phyloP scores from a whole-genome alignment of 2,888 invertebrate species.

The Drosophila trichaetosa region DNA sequence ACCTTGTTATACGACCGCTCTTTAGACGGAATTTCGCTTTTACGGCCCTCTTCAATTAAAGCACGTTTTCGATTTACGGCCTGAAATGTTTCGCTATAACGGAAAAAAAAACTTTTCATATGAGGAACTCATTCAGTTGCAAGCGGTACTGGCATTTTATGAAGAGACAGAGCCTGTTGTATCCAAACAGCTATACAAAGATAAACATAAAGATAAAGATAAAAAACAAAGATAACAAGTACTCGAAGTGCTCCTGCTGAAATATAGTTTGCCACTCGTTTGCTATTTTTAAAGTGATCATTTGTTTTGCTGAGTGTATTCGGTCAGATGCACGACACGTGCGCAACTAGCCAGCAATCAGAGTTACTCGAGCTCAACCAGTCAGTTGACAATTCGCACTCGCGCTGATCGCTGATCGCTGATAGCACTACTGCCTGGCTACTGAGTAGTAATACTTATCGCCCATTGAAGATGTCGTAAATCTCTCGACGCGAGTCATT shows the following conservation, averaged over 20 bases:
- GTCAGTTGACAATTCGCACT: constrained; percentile 39
- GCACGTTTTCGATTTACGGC: too few relatives aligned
- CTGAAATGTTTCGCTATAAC: too few relatives aligned
- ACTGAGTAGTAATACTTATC: constrained; percentile 40
- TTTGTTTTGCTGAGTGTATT: constrained; percentile 8
- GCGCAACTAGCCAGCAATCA: constrained; percentile 32
- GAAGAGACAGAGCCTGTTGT: too few relatives aligned
- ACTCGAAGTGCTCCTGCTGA: neutral
- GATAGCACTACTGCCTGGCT: constrained; percentile 5
- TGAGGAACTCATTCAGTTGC: too few relatives aligned
- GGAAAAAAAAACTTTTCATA: too few relatives aligned
- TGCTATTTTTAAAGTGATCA: neutral
- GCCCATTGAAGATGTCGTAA: constrained; percentile 47
- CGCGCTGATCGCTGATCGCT: constrained; percentile 34
- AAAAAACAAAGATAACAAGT: neutral
- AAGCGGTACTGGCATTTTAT: too few relatives aligned
- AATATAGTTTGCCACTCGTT: neutral
- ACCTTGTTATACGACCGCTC: too few relatives aligned
- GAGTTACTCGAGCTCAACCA: constrained; percentile 19
- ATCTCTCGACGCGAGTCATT: constrained; percentile 14
- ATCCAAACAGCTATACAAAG: too few relatives aligned
- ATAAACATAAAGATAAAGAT: too few relatives aligned
- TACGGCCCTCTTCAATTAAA: too few relatives aligned
- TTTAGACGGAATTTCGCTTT: too few relatives aligned
- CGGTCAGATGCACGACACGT: constrained; percentile 46